Conservation (phyloP, 2,888 invertebrate species). For the Anticlea derivata region DNA sequence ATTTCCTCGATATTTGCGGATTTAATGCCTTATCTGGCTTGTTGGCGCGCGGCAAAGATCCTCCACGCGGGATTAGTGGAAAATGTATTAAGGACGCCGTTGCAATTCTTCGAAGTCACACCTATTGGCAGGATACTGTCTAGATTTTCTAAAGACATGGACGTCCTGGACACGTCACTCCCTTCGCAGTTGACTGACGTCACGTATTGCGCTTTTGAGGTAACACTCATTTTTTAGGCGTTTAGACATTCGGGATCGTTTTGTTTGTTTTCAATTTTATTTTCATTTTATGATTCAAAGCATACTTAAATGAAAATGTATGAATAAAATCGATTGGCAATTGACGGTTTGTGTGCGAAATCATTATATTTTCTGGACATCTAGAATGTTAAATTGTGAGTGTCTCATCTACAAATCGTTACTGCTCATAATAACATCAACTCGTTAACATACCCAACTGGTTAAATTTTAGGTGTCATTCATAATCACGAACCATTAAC, state of each 20-base stretch:
- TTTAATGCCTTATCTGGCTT: constrained; percentile 87
- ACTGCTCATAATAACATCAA: not conserved
- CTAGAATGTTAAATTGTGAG: not conserved
- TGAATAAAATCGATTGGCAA: no score
- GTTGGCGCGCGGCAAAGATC: constrained; percentile 86
- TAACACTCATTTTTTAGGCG: constrained; percentile 60
- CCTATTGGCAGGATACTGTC: constrained; percentile 89
- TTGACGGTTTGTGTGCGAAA: no score
- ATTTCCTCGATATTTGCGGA: constrained; percentile 86
- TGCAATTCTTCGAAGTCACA: constrained; percentile 91
- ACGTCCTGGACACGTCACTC: constrained; percentile 87
- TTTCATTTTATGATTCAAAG: not conserved
- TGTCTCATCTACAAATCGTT: not conserved
- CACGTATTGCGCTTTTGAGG: constrained; percentile 89
- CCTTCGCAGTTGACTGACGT: constrained; percentile 87
- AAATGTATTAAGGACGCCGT: constrained; percentile 86
- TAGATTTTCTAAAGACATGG: constrained; percentile 90
- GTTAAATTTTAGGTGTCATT: no score
- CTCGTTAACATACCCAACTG: not conserved
- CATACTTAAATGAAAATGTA: no score
- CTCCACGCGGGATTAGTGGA: constrained; percentile 85
- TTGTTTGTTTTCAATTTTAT: constrained; percentile 20
- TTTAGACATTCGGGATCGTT: constrained; percentile 32
- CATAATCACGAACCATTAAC: no score
- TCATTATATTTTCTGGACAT: no score